Conservation (phyloP, 2,797 vertebrate species). For the Labeo calbasu region DNA sequence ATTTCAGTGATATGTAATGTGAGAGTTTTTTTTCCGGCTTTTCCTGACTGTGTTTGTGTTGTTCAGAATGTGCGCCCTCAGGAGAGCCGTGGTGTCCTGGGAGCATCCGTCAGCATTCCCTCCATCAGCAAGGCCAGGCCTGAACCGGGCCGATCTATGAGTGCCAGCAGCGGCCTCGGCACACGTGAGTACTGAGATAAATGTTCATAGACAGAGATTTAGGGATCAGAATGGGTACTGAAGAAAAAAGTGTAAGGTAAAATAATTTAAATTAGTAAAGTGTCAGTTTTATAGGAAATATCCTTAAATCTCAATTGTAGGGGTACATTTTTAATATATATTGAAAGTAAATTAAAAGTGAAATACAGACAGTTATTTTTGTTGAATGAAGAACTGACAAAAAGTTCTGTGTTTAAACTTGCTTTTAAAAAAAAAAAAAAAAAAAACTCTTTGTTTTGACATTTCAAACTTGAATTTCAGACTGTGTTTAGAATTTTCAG, state of each 20-base stretch:
- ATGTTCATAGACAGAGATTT: background rate
- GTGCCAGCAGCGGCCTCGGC: constrained; percentile 93
- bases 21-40: background rate
- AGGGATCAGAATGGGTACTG: background rate
- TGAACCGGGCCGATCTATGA: constrained; percentile 97
- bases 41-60: constrained; percentile 24
- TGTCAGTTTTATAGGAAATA: background rate
- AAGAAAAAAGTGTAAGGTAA: background rate
- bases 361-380: background rate
- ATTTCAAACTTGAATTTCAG: background rate
- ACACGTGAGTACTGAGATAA: constrained; percentile 84
- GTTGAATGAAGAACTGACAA: background rate
- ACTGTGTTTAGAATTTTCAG: background rate
- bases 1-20: no score
- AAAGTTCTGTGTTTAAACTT: background rate
- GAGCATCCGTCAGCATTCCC: constrained; percentile 95
- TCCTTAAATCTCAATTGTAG: background rate
- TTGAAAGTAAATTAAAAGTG: background rate
- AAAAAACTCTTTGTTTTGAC: background rate
- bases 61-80: constrained; percentile 91
- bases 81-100: constrained; percentile 93
- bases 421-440: no score
- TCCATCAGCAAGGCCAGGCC: constrained; percentile 92
- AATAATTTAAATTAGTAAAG: background rate
- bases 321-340: background rate